Percentiles rank a stretch among this genome's conserved stretches.
Conservation (phyloP, 2,797 vertebrate species). For the Perodicticus potto region DNA sequence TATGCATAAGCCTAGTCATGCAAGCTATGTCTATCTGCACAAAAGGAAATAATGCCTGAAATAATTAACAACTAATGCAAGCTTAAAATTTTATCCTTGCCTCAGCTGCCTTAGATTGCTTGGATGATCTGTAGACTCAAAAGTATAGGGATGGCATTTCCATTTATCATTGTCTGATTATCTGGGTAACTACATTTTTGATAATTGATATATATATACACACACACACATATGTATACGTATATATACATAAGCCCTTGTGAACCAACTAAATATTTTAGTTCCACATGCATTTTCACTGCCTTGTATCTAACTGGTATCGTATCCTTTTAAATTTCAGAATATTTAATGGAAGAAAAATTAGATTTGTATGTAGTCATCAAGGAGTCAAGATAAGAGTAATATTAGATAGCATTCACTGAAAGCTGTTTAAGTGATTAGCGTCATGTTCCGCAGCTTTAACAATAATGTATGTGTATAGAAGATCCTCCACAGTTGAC, state of each 20-base stretch:
- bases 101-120: not conserved
- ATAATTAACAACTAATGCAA: not conserved
- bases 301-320: not conserved
- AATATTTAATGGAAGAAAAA: not conserved
- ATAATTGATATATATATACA: no score
- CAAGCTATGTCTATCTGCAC: not conserved
- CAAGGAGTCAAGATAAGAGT: not conserved
- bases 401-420: not conserved
- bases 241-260: not conserved
- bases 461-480: not conserved
- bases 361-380: not conserved
- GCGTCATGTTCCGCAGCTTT: not conserved
- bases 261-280: not conserved
- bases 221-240: no score
- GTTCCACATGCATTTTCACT: not conserved
- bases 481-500: no score
- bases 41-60: not conserved
- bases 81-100: not conserved
- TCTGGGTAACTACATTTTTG: not conserved
- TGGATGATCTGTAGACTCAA: not conserved
- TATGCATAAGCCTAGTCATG: not conserved
- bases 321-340: not conserved
- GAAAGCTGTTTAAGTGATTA: not conserved
- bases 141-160: not conserved
- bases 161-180: not conserved